phyloP scores from a whole-genome alignment of 2,113 vertebrate genomes.

The Bujurquina vittata region DNA sequence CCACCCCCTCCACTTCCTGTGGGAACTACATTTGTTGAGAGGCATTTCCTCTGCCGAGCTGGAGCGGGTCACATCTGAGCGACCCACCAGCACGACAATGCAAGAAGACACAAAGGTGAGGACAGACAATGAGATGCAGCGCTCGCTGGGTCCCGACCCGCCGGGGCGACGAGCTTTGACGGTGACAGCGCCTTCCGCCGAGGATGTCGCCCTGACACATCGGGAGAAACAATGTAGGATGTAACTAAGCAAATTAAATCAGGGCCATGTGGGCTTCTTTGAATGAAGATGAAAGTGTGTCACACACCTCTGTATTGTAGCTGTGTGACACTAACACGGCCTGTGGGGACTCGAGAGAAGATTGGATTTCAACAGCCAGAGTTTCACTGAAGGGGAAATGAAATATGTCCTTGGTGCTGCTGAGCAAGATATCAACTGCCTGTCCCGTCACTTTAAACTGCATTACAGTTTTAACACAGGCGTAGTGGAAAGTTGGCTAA shows the following conservation, averaged over 20 bases:
- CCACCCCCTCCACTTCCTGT: slow-evolving; percentile 55
- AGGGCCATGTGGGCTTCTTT: slow-evolving; percentile 16
- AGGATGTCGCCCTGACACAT: slow-evolving; percentile 33
- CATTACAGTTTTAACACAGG: too few relatives aligned
- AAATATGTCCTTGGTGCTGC: slow-evolving; percentile 15
- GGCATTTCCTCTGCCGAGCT: slow-evolving; percentile 26
- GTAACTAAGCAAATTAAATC: slow-evolving; percentile 49
- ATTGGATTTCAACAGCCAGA: slow-evolving; percentile 45
- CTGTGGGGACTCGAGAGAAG: slow-evolving; percentile 16
- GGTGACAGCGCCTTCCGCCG: slow-evolving; percentile 64
- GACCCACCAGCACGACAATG: slow-evolving; percentile 11
- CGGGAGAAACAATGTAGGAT: slow-evolving; percentile 66
- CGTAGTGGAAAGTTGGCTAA: too few relatives aligned
- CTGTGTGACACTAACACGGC: not conserved
- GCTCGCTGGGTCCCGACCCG: slow-evolving; percentile 51
- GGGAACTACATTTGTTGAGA: slow-evolving; percentile 41
- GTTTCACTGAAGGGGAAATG: slow-evolving; percentile 17
- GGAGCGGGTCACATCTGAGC: slow-evolving; percentile 36
- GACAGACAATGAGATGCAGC: slow-evolving; percentile 52
- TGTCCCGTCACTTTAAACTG: not conserved
- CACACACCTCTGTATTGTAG: slow-evolving; percentile 40
- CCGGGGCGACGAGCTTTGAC: slow-evolving; percentile 30
- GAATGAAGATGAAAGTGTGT: slow-evolving; percentile 47
- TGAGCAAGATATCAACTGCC: not conserved
- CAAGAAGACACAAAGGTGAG: slow-evolving; percentile 67